These are phyloP conservation scores for Microtus richardsoni DNA, from an alignment of 2,113 vertebrate species.

Conservation along the genomic window DNA sequence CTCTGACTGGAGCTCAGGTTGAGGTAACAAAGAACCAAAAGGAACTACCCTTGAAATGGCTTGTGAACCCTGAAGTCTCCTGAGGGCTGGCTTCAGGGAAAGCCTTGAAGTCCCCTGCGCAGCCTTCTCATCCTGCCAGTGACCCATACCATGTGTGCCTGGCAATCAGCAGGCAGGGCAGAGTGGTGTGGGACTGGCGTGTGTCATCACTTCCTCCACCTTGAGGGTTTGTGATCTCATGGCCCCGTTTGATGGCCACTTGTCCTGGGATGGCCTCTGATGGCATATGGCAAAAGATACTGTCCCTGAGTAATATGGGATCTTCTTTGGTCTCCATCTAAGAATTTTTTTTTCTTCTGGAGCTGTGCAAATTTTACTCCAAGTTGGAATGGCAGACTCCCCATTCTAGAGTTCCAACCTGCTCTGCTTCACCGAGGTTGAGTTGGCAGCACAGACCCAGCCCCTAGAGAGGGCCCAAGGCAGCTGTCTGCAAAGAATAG, in stretches of 20 bases:
- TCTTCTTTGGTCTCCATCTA: background rate
- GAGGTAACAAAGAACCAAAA: background rate
- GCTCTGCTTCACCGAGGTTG: background rate
- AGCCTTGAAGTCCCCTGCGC: background rate
- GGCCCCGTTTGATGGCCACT: background rate
- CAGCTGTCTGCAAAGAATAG: background rate
- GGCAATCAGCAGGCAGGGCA: background rate
- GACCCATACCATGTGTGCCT: rapidly evolving
- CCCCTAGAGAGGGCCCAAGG: background rate
- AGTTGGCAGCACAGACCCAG: background rate
- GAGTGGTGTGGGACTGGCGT: background rate
- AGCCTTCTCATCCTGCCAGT: background rate
- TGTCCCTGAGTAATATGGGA: background rate
- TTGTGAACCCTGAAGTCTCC: background rate
- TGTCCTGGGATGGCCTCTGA: background rate
- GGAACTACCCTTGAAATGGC: background rate
- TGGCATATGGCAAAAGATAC: background rate
- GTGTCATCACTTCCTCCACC: background rate
- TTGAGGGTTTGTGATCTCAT: background rate
- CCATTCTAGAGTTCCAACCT: background rate
- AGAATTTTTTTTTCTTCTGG: background rate
- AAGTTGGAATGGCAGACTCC: background rate
- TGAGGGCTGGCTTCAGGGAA: background rate
- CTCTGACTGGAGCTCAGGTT: background rate
- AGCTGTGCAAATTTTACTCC: background rate